Evolutionary conservation across 2,888 invertebrate genomes (phyloP), one percentile per base, ranked within the genome.

Genomic region (Dione juno): DNA sequence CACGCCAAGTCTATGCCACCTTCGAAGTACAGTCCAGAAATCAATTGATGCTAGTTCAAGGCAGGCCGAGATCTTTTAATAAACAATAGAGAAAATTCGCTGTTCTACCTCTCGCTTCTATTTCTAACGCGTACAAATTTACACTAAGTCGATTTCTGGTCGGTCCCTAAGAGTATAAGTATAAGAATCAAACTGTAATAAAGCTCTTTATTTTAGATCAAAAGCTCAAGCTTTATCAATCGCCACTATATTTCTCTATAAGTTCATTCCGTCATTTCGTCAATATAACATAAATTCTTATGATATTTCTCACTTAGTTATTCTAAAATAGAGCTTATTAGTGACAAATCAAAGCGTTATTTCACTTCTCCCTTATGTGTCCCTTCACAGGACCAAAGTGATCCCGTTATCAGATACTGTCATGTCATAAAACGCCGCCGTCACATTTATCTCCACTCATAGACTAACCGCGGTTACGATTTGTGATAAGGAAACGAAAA

Each of bases 401-500:
- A 52, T 54, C 61, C 35, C 53, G 19, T 63, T 69, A 64, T 69
- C 68, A 54, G 21, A 21, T 16, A 43, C 63, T 61, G 61, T 48
- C 68, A 69, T 54, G n/a, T 69, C 68, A 63, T 69, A 69, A 69
- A 64, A 19, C 21, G 63, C 43, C 19, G 48, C 14, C 52, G 63
- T 65, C 67, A 67, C 59, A 65, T 54, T 67, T 67, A 69, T 54
- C 63, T 69, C 59, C 69, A 65, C 67, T 67, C 43, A 68, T 63
- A 63, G 66, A 66, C 21, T 54, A 37, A 70, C 52, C 52, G 67
- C 64, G 70, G 67, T 72, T 70, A 72, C 64, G 67, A 70, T 72
- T 67, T 45, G n/a, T 58, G 72, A 72, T 72, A 70, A 67, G 59
- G 40, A 70, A 58, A 43, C 50, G 57, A 35, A 52, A 52, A 67